Evolutionary conservation across 1,140 invertebrate species (phyloP).

Genomic region (Homarus americanus): DNA sequence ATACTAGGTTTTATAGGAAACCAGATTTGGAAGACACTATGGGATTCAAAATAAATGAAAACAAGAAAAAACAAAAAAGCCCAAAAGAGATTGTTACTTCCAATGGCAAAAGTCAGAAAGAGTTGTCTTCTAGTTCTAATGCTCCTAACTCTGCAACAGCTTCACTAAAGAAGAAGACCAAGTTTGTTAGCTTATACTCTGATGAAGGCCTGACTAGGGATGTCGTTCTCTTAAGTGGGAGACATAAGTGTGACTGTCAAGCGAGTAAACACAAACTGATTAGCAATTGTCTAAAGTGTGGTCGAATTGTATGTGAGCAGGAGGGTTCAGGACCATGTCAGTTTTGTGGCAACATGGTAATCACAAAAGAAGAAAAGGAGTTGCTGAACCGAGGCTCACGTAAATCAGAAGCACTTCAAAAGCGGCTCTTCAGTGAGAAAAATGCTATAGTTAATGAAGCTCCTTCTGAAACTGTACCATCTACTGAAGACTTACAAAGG

Average conservation of each 20-base stretch:
- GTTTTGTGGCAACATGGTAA: slow-evolving; percentile 91
- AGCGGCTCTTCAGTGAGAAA: slow-evolving; percentile 83
- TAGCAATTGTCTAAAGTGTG: slow-evolving; percentile 96
- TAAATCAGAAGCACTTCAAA: slow-evolving; percentile 84
- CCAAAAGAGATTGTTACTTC: slow-evolving; percentile 57
- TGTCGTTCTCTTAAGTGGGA: slow-evolving; percentile 84
- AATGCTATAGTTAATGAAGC: slow-evolving; percentile 77
- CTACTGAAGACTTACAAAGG: slow-evolving; percentile 79
- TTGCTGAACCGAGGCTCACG: slow-evolving; percentile 84
- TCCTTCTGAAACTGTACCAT: slow-evolving; percentile 28
- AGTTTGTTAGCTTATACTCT: slow-evolving; percentile 87
- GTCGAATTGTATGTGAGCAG: slow-evolving; percentile 95
- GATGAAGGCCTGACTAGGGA: slow-evolving; percentile 84
- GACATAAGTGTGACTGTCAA: slow-evolving; percentile 92
- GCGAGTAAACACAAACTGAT: slow-evolving; percentile 93
- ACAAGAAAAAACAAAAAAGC: slow-evolving; percentile 72
- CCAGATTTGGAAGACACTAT: slow-evolving; percentile 64
- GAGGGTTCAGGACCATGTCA: slow-evolving; percentile 98
- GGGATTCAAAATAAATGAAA: slow-evolving; percentile 26
- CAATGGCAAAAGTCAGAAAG: slow-evolving; percentile 64
- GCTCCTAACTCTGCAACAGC: neutral
- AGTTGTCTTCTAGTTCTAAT: slow-evolving; percentile 19
- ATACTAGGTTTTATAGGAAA: slow-evolving; percentile 69
- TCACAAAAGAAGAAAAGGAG: slow-evolving; percentile 85
- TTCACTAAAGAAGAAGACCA: slow-evolving; percentile 84